Percentiles rank a stretch among this genome's conserved stretches.
phyloP scores from a whole-genome alignment of 2,797 vertebrate species.

The Rousettus madagascariensis region DNA sequence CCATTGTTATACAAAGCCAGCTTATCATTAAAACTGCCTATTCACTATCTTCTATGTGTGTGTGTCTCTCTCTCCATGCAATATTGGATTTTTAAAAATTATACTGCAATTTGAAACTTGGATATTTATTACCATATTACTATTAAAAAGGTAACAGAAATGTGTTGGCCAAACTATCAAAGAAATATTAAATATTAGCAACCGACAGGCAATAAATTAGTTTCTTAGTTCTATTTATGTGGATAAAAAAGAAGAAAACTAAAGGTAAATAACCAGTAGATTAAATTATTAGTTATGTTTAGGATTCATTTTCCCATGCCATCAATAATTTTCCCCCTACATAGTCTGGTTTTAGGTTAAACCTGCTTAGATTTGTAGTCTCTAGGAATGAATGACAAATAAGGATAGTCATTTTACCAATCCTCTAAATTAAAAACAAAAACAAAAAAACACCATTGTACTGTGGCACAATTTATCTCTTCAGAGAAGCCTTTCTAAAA shows the following conservation, averaged over 20 bases:
- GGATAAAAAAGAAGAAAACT: conserved; percentile 19
- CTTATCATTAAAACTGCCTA: conserved; percentile 20
- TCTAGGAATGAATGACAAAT: background rate
- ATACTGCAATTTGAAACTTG: background rate
- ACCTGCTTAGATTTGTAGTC: background rate
- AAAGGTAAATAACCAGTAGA: background rate
- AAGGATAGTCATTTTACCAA: background rate
- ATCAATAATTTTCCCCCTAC: background rate
- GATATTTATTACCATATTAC: background rate
- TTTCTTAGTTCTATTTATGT: background rate
- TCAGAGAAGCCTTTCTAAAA: background rate
- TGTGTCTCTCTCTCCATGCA: background rate
- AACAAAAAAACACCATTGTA: background rate
- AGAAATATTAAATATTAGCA: background rate
- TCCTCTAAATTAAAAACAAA: background rate
- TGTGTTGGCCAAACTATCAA: background rate
- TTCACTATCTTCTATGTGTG: background rate
- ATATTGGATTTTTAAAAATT: background rate
- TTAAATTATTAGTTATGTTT: background rate
- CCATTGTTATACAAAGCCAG: conserved; percentile 53
- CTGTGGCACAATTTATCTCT: background rate
- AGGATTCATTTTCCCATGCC: background rate
- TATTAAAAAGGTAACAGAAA: conserved; percentile 2
- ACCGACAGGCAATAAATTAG: background rate
- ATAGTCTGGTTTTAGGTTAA: background rate